Evolutionary conservation across 2,113 vertebrate genomes (phyloP).

Genomic region (Cynocephalus volans): DNA sequence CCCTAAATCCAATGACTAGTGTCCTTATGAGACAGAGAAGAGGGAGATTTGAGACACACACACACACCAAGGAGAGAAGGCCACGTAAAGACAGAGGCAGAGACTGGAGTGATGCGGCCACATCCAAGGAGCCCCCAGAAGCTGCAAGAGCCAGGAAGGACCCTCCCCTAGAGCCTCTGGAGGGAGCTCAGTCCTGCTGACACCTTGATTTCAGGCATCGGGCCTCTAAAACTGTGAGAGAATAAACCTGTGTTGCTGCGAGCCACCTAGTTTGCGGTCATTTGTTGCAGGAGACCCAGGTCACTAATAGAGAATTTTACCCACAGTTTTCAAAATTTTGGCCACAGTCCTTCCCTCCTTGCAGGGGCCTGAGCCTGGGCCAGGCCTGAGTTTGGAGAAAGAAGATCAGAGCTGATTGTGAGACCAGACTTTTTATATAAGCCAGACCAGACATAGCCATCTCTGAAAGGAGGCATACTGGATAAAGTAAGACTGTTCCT

Average conservation of each 20-base stretch:
- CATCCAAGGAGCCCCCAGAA: neutral
- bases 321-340: too few species aligned
- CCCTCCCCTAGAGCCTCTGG: neutral
- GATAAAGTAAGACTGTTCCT: fast-evolving
- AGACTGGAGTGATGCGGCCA: neutral
- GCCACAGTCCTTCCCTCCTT: neutral
- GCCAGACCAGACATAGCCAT: neutral
- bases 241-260: too few species aligned
- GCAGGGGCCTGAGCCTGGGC: neutral
- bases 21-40: neutral
- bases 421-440: too few species aligned
- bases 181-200: neutral
- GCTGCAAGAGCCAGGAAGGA: neutral
- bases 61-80: too few species aligned
- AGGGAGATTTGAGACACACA: too few species aligned
- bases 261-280: too few species aligned
- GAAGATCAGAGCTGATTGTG: too few species aligned
- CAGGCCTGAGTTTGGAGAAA: neutral
- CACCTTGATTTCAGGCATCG: too few species aligned
- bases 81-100: neutral
- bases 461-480: neutral
- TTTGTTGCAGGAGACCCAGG: neutral
- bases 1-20: neutral
- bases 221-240: neutral
- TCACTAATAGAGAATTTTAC: too few species aligned